Conservation (phyloP, 2,888 invertebrate species). For the Scaptomyza polygonia region DNA sequence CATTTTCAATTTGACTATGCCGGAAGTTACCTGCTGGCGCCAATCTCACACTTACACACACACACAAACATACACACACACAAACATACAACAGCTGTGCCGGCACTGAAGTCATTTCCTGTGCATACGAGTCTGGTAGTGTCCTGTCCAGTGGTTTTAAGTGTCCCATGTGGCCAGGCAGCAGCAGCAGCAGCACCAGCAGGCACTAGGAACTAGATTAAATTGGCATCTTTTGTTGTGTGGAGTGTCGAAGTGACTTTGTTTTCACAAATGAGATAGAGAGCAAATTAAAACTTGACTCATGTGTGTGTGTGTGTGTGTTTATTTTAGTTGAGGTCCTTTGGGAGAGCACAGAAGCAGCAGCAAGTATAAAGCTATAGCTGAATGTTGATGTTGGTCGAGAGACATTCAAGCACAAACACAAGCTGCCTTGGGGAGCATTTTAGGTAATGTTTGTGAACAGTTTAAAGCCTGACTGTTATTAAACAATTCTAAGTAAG, state of each 20-base stretch:
- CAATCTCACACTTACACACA: constrained; percentile 47
- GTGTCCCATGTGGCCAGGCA: constrained; percentile 82
- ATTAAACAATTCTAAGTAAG: background rate
- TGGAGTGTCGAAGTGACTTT: constrained; percentile 73
- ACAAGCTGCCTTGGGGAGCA: constrained; percentile 21
- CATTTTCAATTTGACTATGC: constrained; percentile 78
- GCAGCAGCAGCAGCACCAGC: constrained; percentile 58
- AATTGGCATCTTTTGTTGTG: constrained; percentile 82
- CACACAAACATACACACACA: constrained; percentile 27
- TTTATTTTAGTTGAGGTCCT: constrained; percentile 42
- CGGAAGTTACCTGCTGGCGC: constrained; percentile 82
- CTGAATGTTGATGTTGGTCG: constrained; percentile 35
- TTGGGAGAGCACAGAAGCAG: constrained; percentile 23
- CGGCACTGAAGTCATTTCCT: constrained; percentile 78
- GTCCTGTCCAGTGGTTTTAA: constrained; percentile 48
- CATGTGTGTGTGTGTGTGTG: constrained; percentile 36
- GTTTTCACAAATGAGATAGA: constrained; percentile 68
- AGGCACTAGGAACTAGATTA: constrained; percentile 80
- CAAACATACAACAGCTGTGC: constrained; percentile 38
- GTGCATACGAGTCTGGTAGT: constrained; percentile 46
- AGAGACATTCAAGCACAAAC: constrained; percentile 3
- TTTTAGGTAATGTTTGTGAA: constrained; percentile 20
- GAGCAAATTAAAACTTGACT: constrained; percentile 74
- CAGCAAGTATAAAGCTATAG: constrained; percentile 3
- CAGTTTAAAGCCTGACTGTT: constrained; percentile 20